Percentiles rank a stretch among this genome's conserved stretches.
These are phyloP conservation scores for Holacanthus passer DNA, from an alignment of 2,113 vertebrate genomes.

Conservation along the genomic window DNA sequence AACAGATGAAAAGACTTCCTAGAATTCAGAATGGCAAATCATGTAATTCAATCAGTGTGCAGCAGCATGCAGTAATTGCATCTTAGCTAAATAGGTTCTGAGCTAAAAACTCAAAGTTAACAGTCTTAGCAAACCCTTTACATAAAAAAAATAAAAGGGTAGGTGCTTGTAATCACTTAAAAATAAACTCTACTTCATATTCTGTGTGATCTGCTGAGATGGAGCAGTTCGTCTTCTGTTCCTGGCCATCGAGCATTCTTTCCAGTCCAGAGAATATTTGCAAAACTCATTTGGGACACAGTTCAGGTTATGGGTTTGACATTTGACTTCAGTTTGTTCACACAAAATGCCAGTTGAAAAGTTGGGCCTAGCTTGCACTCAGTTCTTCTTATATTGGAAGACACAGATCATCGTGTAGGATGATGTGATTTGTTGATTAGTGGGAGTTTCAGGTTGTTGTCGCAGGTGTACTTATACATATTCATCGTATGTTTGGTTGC, in stretches of 20 bases:
- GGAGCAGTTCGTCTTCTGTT: conserved; percentile 8
- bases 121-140: conserved; percentile 20
- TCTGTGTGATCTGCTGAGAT: conserved; percentile 3
- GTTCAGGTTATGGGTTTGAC: conserved; percentile 34
- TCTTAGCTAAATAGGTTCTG: conserved; percentile 26
- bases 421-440: not conserved
- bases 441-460: not conserved
- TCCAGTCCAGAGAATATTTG: conserved; percentile 46
- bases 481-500: not conserved
- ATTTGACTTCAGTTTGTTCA: conserved; percentile 2
- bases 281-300: conserved; percentile 21
- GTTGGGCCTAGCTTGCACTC: not conserved
- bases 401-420: not conserved
- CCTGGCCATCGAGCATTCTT: conserved; percentile 33
- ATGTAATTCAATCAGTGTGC: conserved; percentile 44
- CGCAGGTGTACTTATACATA: not conserved
- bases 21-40: conserved; percentile 38
- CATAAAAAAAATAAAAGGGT: conserved; percentile 3
- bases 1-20: conserved; percentile 35
- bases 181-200: conserved; percentile 20
- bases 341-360: not conserved
- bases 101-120: not conserved
- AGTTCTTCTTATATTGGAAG: not conserved
- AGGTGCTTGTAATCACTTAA: conserved; percentile 11
- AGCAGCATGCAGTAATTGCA: conserved; percentile 39